Evolutionary conservation across 2,113 vertebrate species (phyloP).

Genomic region (Lagenorhynchus albirostris): DNA sequence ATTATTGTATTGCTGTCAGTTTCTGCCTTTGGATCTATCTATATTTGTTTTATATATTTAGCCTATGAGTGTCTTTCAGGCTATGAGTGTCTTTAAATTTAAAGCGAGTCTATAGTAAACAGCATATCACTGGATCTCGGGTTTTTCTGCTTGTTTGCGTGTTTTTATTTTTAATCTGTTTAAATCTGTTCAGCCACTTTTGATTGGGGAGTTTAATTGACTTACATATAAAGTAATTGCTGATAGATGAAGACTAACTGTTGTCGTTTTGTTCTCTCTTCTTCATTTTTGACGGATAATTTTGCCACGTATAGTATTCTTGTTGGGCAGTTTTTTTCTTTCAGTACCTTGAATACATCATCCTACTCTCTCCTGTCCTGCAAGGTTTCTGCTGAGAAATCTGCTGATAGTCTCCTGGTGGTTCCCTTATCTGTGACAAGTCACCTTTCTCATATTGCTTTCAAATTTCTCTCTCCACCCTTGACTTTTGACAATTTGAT

Average conservation of each 20-base stretch:
- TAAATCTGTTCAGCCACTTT: not conserved
- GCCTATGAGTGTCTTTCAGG: not conserved
- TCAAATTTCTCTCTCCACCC: not conserved
- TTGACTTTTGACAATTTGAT: not conserved
- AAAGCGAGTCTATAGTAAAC: not conserved
- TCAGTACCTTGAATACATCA: not conserved
- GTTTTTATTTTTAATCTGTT: not conserved
- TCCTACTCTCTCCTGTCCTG: not conserved
- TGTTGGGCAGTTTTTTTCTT: not conserved
- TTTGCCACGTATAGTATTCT: not conserved
- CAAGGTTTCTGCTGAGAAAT: not conserved
- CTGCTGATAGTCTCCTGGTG: not conserved
- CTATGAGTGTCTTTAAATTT: not conserved
- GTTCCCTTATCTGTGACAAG: not conserved
- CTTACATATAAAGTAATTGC: not conserved
- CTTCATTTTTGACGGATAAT: not conserved
- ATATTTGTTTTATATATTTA: not conserved
- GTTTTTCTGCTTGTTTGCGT: no score
- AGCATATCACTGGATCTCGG: not conserved
- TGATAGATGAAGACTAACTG: not conserved
- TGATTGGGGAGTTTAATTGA: not conserved
- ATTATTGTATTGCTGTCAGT: not conserved
- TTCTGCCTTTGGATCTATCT: not conserved
- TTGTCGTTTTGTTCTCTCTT: not conserved
- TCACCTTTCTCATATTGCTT: not conserved